phyloP scores from a whole-genome alignment of 2,888 invertebrate genomes.

The Fragum fragum region DNA sequence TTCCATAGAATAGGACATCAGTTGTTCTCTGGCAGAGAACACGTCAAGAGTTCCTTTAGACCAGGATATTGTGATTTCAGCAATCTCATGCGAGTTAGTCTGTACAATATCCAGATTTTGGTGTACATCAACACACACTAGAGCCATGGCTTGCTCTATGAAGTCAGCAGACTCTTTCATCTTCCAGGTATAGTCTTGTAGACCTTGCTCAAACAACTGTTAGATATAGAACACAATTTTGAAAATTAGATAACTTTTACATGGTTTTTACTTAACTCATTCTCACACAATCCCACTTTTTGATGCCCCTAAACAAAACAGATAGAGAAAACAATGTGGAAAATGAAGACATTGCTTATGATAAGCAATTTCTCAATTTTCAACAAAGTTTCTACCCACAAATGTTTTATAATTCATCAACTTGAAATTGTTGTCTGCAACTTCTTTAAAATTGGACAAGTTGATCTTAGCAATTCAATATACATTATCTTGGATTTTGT shows the following conservation, averaged over 20 bases:
- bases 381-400: no score
- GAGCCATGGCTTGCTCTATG: constrained; percentile 85
- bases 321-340: no score
- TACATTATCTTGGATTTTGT: no score
- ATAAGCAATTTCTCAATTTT: no score
- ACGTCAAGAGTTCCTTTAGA: constrained; percentile 83
- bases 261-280: background rate
- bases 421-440: no score
- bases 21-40: constrained; percentile 77
- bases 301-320: no score
- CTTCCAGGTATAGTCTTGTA: constrained; percentile 85
- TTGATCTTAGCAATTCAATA: no score
- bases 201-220: constrained; percentile 85
- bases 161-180: constrained; percentile 86
- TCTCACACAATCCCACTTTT: no score
- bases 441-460: no score
- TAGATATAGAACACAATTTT: constrained; percentile 1
- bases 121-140: constrained; percentile 85
- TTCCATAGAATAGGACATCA: constrained; percentile 82
- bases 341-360: no score
- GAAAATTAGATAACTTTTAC: background rate
- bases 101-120: constrained; percentile 85
- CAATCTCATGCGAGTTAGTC: constrained; percentile 84
- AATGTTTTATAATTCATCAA: no score
- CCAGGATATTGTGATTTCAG: constrained; percentile 84